Percentiles rank a stretch among this genome's conserved stretches.
Evolutionary conservation across 2,797 vertebrate genomes (phyloP).

Genomic region (Falco rusticolus): DNA sequence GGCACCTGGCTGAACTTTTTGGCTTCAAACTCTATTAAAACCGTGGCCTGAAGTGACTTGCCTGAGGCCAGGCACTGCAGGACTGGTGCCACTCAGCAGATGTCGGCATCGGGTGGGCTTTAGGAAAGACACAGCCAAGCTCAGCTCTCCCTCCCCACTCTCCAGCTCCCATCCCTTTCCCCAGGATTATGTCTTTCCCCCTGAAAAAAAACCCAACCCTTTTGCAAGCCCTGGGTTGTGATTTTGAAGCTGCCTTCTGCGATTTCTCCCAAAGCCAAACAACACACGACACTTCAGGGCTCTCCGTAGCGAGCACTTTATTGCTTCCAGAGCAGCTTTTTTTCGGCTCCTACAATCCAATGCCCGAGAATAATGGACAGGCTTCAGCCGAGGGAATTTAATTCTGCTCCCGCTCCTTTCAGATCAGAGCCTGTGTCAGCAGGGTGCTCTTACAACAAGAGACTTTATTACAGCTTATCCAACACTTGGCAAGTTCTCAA

Average conservation of each 20-base stretch:
- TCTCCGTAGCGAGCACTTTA: conserved; percentile 5
- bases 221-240: neutral
- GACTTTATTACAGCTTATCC: conserved; percentile 75
- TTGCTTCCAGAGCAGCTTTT: neutral
- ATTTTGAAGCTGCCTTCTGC: conserved; percentile 10
- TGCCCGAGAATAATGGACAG: conserved; percentile 52
- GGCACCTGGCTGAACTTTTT: conserved; percentile 25
- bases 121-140: accelerated
- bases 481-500: conserved; percentile 73
- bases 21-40: conserved; percentile 40
- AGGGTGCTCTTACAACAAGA: conserved; percentile 65
- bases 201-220: neutral
- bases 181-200: neutral
- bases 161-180: neutral
- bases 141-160: neutral
- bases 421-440: conserved; percentile 68
- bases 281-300: neutral
- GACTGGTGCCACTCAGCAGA: neutral
- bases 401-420: conserved; percentile 60
- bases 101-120: accelerated
- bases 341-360: conserved; percentile 8
- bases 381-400: conserved; percentile 59
- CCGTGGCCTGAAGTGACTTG: neutral
- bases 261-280: neutral
- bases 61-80: neutral